Evolutionary conservation across 2,888 invertebrate genomes (phyloP), one percentile per base, ranked within the genome.

Genomic region (Drosophila barbarae): DNA sequence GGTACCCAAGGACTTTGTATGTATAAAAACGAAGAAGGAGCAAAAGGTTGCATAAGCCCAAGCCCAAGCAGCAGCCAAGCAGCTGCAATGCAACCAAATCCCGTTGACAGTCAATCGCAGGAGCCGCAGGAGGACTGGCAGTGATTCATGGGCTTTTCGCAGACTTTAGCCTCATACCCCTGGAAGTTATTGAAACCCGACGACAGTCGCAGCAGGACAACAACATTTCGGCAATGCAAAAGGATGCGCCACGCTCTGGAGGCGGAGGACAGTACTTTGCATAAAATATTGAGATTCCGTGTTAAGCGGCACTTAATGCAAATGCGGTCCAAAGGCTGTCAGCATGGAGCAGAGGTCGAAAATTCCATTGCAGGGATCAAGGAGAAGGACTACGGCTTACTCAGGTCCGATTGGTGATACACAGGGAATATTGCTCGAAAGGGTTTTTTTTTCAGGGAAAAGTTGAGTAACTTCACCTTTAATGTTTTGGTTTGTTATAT

Each of bases 301-400:
- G 85, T 87, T 86, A 87, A 87, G 84, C 87, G 87, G 74, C 77
- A 84, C 85, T 87, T 85, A 86, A 87, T 87, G 86, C 86, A 86
- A 87, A 87, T 87, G 74, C 70, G 60, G 67, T 69, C 69, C 60
- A 71, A 69, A 75, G 71, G 67, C 70, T 75, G 76, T 56, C 65
- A 32, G 39, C 64, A 61, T 60, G 63, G 60, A 49, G 28, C 55
- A 34, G 26, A 32, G 47, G 47, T 47, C 47, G 59, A 57, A 36
- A 50, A 38, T 59, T 41, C 15, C 51, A 5, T 32, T 53, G 64
- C 51, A 46, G 53, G 76, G 68, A 67, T 74, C 58, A 50, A 49
- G 36, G 23, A 28, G 50, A 15, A 59, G 54, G 51, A 34, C 26
- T 32, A 32, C 32, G 57, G 26, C 42, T 42, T 35, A n/a, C 28